Conservation (phyloP, 2,888 invertebrate species). For the Orthosia cruda region DNA sequence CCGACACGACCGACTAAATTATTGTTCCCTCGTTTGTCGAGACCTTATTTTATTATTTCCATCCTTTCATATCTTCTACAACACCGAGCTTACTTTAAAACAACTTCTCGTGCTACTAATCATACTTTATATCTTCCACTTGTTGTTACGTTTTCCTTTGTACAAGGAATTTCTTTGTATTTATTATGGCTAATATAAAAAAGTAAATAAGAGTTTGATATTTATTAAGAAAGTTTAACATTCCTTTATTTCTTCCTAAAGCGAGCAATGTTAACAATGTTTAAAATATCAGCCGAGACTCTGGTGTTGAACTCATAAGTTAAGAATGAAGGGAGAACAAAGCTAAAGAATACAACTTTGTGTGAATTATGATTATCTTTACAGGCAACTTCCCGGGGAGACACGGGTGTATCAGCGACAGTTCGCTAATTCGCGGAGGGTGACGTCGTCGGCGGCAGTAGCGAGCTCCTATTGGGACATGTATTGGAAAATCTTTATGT, state of each 20-base stretch:
- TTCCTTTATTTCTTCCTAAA: constrained; percentile 59
- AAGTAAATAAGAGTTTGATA: constrained; percentile 65
- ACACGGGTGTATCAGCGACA: constrained; percentile 61
- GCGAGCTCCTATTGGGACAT: constrained; percentile 79
- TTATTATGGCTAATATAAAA: constrained; percentile 65
- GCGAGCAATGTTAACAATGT: constrained; percentile 64
- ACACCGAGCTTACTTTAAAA: constrained; percentile 68
- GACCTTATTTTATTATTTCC: constrained; percentile 72
- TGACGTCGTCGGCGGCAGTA: constrained; percentile 55
- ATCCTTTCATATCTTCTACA: constrained; percentile 62
- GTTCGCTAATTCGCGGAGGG: constrained; percentile 58
- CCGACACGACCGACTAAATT: constrained; percentile 79
- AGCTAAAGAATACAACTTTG: constrained; percentile 55
- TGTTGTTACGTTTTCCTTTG: constrained; percentile 55
- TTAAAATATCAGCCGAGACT: constrained; percentile 57
- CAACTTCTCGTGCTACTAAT: constrained; percentile 68
- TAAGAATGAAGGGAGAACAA: constrained; percentile 55
- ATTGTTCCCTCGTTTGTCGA: constrained; percentile 76
- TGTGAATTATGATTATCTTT: constrained; percentile 65
- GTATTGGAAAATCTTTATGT: constrained; percentile 88
- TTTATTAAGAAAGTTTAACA: constrained; percentile 71
- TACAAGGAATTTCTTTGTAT: constrained; percentile 64
- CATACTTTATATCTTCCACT: constrained; percentile 63
- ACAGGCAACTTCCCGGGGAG: constrained; percentile 50
- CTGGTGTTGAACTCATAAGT: constrained; percentile 60